These are phyloP conservation scores for Pecten maximus DNA, from an alignment of 2,888 invertebrate genomes.

Conservation along the genomic window DNA sequence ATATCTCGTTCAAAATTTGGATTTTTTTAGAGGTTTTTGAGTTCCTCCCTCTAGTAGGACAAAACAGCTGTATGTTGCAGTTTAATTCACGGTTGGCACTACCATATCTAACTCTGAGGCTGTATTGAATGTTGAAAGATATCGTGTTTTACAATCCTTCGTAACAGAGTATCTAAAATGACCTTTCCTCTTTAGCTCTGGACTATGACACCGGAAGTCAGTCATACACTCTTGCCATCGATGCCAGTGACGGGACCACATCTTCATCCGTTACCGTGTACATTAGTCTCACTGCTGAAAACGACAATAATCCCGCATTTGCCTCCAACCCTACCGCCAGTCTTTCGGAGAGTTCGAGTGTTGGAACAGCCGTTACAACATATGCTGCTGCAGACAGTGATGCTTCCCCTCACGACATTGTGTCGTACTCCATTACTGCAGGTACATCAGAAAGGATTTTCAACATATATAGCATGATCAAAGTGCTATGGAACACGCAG, in stretches of 20 bases:
- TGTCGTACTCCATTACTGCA: constrained; percentile 36
- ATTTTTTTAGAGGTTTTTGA: too few species aligned
- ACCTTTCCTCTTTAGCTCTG: constrained; percentile 55
- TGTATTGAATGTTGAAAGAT: too few species aligned
- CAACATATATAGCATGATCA: too few species aligned
- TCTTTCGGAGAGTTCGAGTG: constrained; percentile 57
- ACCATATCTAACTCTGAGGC: too few species aligned
- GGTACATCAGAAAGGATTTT: not conserved
- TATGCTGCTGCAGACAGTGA: constrained; percentile 67
- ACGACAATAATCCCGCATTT: constrained; percentile 72
- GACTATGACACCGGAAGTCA: constrained; percentile 70
- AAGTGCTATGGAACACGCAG: too few species aligned
- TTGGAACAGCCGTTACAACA: constrained; percentile 54
- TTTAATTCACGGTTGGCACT: too few species aligned
- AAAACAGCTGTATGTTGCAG: too few species aligned
- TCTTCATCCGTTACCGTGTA: constrained; percentile 58
- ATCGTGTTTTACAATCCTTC: not conserved
- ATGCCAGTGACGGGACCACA: constrained; percentile 65
- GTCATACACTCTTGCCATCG: constrained; percentile 62
- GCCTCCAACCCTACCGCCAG: constrained; percentile 46
- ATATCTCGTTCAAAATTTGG: too few species aligned
- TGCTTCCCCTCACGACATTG: constrained; percentile 59
- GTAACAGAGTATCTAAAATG: not conserved
- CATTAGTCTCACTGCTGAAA: constrained; percentile 68
- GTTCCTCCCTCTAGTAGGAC: too few species aligned